These are phyloP conservation scores for Gasterosteus nipponicus DNA, from an alignment of 2,113 vertebrate genomes.

Conservation along the genomic window DNA sequence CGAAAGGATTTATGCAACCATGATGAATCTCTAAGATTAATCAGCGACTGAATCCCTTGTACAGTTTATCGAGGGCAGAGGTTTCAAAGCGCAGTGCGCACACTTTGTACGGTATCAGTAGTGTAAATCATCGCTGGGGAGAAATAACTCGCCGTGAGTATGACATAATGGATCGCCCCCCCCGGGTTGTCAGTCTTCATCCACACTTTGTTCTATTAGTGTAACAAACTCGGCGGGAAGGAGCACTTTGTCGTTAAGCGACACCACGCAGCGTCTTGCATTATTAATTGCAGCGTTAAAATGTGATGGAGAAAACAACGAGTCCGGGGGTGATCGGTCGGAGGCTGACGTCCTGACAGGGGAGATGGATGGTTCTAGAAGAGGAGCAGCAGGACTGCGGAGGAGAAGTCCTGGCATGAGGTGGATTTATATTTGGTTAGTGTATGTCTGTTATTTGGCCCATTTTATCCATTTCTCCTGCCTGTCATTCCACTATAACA, in stretches of 20 bases:
- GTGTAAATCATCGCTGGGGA: not conserved
- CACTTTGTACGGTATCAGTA: constrained; percentile 6
- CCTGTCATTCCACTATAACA: not conserved
- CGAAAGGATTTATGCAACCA: not conserved
- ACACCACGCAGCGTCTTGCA: not conserved
- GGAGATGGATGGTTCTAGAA: constrained; percentile 5
- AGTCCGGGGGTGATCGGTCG: not conserved
- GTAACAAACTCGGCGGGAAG: not conserved
- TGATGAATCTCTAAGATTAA: not conserved
- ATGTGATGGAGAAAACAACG: not conserved
- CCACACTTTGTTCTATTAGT: not conserved
- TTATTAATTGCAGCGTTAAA: not conserved
- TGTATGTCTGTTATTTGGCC: constrained; percentile 7
- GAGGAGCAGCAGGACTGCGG: constrained; percentile 2
- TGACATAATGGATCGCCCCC: not conserved
- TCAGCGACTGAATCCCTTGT: not conserved
- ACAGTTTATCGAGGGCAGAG: not conserved
- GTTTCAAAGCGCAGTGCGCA: not conserved
- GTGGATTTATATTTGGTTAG: constrained; percentile 24
- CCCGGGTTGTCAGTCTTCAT: not conserved
- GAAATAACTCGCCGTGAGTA: not conserved
- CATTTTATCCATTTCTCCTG: constrained; percentile 19
- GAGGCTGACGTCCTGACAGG: constrained; percentile 1
- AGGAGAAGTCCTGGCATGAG: not conserved
- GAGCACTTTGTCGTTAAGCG: constrained; percentile 3